These are phyloP conservation scores for Beaufortia kweichowensis DNA, from an alignment of 2,113 vertebrate species.

Conservation along the genomic window DNA sequence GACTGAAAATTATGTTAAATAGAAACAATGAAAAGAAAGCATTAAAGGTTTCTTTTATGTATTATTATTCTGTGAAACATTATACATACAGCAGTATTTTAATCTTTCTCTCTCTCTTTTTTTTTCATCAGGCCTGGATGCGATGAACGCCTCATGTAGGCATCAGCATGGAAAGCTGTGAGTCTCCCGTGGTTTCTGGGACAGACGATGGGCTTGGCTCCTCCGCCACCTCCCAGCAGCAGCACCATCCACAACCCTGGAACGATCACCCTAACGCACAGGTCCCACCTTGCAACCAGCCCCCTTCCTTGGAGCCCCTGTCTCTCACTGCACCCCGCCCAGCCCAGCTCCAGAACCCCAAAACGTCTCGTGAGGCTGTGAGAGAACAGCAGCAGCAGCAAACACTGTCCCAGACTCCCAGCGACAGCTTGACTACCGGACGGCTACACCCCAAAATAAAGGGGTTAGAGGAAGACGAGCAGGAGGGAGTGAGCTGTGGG, in stretches of 20 bases:
- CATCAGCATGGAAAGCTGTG: conserved; percentile 99
- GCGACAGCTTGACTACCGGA: conserved; percentile 66
- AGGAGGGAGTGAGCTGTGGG: conserved; percentile 79
- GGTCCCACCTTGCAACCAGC: conserved; percentile 86
- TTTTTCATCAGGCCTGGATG: conserved; percentile 84
- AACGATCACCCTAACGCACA: conserved; percentile 90
- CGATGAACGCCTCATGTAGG: conserved; percentile 97
- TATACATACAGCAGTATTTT: neutral
- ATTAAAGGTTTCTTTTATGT: conserved; percentile 34
- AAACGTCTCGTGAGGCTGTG: conserved; percentile 68
- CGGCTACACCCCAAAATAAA: conserved; percentile 70
- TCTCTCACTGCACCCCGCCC: conserved; percentile 71
- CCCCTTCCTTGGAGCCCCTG: conserved; percentile 86
- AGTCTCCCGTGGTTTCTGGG: conserved; percentile 97
- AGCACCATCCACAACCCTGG: conserved; percentile 85
- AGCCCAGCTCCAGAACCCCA: conserved; percentile 69
- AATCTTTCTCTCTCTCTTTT: conserved; percentile 50
- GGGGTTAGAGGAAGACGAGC: conserved; percentile 81
- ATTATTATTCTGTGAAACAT: neutral
- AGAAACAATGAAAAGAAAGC: conserved; percentile 38
- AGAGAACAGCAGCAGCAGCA: conserved; percentile 68
- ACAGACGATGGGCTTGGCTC: conserved; percentile 98
- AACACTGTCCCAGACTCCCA: conserved; percentile 62
- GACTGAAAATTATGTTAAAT: conserved; percentile 43
- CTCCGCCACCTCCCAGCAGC: conserved; percentile 85